Evolutionary conservation across 1,140 invertebrate species (phyloP), one percentile per base, ranked within the genome.

Genomic region (Wasmannia auropunctata): DNA sequence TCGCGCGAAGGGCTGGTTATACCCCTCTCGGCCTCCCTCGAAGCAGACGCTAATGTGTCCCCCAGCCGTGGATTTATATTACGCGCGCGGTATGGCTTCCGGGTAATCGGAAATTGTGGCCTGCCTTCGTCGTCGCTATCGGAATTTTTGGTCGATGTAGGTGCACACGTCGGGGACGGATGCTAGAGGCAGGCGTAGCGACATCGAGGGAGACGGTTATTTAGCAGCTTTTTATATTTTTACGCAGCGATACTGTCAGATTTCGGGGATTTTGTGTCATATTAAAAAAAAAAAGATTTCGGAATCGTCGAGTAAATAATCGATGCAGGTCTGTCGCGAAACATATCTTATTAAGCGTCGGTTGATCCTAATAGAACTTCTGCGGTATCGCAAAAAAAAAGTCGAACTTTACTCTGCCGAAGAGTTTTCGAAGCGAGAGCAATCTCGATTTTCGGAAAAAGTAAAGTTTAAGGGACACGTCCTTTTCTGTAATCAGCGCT

Each of bases 71-170:
- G 72, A 85, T 76, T 85, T 85, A 76, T 76, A 76, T 81, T 81
- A 76, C 28, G 54, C 74, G 40, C 70, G 65, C 37, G 76, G 22
- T 74, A 67, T 67, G 83, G 75, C 83, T 90, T 90, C 91, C 79
- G 67, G 67, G 67, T 83, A 83, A 83, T 83, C 79, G 79, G 79
- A 83, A 83, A 83, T 83, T 83, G 79, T 83, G 79, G 79, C 67
- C 67, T 83, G 79, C 67, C 79, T 83, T 58, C 79, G 67, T 69
- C 77, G 77, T 69, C 34, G 79, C 79, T 74, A 83, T 83, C 79
- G 79, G 79, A 83, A 83, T 83, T 83, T 83, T 83, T 83, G 67
- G 67, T 83, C 79, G 79, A 74, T 74, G 56, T 60, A 83, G 28
- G 67, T 83, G 28, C 60, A 40, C 40, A 72, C 37, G 40, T 60